Conservation (phyloP, 1,140 invertebrate species). For the Bombus picipes region DNA sequence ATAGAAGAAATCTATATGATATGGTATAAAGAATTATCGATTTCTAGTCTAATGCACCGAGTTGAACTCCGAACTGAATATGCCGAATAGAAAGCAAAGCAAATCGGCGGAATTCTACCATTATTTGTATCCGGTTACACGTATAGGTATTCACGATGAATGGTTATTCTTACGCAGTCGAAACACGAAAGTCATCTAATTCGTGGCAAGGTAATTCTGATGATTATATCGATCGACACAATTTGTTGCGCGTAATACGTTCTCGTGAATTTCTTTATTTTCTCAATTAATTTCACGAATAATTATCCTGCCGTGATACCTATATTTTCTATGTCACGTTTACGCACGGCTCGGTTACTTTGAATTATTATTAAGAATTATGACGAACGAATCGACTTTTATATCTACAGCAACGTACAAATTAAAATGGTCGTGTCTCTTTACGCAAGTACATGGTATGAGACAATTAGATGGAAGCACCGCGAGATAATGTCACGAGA, state of each 20-base stretch:
- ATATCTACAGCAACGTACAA: not conserved
- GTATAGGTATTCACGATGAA: not conserved
- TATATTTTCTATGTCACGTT: not conserved
- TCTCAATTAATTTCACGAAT: not conserved
- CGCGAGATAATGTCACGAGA: not conserved
- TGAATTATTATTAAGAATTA: too few relatives aligned
- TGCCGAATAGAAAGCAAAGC: slow-evolving; percentile 52
- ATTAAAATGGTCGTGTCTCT: too few relatives aligned
- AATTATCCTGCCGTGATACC: not conserved
- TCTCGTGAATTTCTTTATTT: not conserved
- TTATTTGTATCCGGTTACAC: slow-evolving; percentile 25
- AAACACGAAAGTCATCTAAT: not conserved
- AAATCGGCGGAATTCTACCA: slow-evolving; percentile 7
- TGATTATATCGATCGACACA: slow-evolving; percentile 30
- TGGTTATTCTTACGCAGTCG: slow-evolving; percentile 8
- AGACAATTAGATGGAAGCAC: too few relatives aligned
- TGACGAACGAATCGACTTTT: not conserved
- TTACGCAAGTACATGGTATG: not conserved
- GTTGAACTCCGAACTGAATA: slow-evolving; percentile 14
- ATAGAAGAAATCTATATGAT: not conserved
- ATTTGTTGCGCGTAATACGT: slow-evolving; percentile 6
- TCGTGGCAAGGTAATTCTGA: slow-evolving; percentile 40
- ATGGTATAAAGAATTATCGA: not conserved
- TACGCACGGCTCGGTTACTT: not conserved
- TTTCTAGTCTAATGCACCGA: not conserved